Base-by-base conservation (phyloP, 2,797 vertebrate species). In the Phalloptychus januarius region DNA sequence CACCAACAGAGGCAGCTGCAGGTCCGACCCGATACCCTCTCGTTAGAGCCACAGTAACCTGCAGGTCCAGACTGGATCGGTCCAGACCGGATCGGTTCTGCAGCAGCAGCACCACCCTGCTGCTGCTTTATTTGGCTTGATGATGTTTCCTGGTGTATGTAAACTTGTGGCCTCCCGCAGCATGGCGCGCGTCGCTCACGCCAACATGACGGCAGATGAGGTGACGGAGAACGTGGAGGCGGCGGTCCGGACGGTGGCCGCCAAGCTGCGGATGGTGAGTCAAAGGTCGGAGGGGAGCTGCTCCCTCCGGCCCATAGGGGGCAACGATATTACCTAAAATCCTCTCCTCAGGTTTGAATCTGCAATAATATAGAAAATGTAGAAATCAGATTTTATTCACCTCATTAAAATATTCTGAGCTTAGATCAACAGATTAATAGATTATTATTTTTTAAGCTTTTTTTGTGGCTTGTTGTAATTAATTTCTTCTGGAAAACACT, bases 1-100 rank as follows among this genome's bases (percentile, higher is more conserved):
- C 76, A 96, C 85, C 78, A 98, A 96, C 90, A 98, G 94, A 85
- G 98, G 98, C 31, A 94, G 95, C 87, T 99, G 97, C 95, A 97
- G 97, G 98, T 99, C 94, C 46, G 16, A 69, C 7, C 0, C 7
- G 25, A 23, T 1, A 13, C 8, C 15, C 18, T 38, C 18, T 23
- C 7, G 1, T 18, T 0, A 61, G 31, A 61, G 33, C 58, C 58
- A 33, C 28, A 16, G 50, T n/a, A 0, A n/a, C 50, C 50, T n/a
- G 23, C 23, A 11, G 23, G 50, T n/a, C 23, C 50, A 25, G 8
- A 8, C 50, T 1, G 23, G 23, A 44, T 5, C 36, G 36, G 36
- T 5, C 5, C 36, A 2, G 36, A 38, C 36, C 36, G 36, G 2
- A 18, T 18, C 46, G 42, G 44, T 44, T 44, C 44, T 45, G 44